Evolutionary conservation across 1,140 invertebrate genomes (phyloP), one percentile per base, ranked within the genome.

Genomic region (Drosophila lowei): DNA sequence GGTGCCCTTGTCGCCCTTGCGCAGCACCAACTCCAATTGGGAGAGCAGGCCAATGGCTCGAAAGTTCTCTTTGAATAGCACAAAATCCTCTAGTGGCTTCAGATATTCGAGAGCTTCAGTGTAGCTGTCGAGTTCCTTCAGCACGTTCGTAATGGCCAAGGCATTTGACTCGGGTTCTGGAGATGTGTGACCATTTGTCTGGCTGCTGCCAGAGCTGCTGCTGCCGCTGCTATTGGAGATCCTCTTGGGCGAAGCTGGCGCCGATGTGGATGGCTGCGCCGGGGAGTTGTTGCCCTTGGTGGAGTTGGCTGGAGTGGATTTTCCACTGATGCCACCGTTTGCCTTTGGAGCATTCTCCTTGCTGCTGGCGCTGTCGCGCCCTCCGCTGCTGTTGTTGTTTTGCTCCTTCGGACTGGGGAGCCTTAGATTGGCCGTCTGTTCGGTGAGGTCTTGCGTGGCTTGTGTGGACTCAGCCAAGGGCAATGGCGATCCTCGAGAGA

Each of bases 41-140:
- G 90, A 91, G 9, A 91, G 63, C 50, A 91, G 44, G 0, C 90
- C 90, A 55, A 91, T 91, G 7, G 90, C 90, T 21, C 90, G 79
- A 61, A 90, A 91, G 49, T 91, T 91, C 34, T 90, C 89, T 48
- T 89, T 90, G 38, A 90, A 83, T 6, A 91, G 76, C n/a, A 80
- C 90, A 72, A 91, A 91, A 15, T 91, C 90, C 49, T 90, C 90
- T 7, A 91, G 28, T 0, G 90, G 90, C 44, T 90, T 91, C 1
- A 91, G 61, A 38, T 91, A 81, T 25, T 91, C 90, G 16, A 91
- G 50, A 0, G 90, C 90, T 15, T 91, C 79, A 3, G 71, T 72
- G 43, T 91, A 91, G 21, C 77, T 89, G 9, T 89, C 84, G 5
- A 90, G 54, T 11, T 90, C 83, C 18, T 74, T 90, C 1, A 74